Percentiles rank a stretch among this genome's conserved stretches.
Evolutionary conservation across 2,113 vertebrate species (phyloP).

Genomic region (Scomber scombrus): DNA sequence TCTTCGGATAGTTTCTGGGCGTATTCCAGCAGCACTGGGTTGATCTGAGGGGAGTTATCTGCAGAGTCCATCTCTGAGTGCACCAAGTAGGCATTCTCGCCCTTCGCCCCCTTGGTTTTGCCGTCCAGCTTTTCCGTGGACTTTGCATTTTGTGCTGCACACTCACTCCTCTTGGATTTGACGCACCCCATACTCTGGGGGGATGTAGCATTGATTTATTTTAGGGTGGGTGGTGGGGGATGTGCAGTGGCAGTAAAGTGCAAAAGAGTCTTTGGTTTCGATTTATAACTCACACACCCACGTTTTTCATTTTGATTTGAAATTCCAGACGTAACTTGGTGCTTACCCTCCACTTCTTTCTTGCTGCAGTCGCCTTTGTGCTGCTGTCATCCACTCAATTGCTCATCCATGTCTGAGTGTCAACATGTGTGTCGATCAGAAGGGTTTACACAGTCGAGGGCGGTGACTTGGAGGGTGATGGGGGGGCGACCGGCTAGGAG

Average conservation of each 20-base stretch:
- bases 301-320: conserved; percentile 6
- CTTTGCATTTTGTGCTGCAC: conserved; percentile 75
- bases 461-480: not conserved
- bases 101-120: conserved; percentile 31
- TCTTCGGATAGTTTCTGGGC: conserved; percentile 92
- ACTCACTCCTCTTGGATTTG: conserved; percentile 91
- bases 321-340: too few species aligned
- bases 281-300: not conserved
- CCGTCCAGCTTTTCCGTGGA: conserved; percentile 71
- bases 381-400: conserved; percentile 49
- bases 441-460: not conserved
- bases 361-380: not conserved
- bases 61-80: conserved; percentile 60
- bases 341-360: too few species aligned
- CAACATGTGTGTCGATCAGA: not conserved
- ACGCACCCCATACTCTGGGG: conserved; percentile 92
- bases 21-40: conserved; percentile 86
- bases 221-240: not conserved
- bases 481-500: conserved; percentile 72
- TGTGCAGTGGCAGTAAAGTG: not conserved
- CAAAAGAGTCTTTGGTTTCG: conserved; percentile 20
- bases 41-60: conserved; percentile 63
- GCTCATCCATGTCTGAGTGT: conserved; percentile 45
- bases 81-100: conserved; percentile 83
- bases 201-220: conserved; percentile 68